phyloP scores from a whole-genome alignment of 2,888 invertebrate genomes.

The Leptinotarsa rubiginosa region DNA sequence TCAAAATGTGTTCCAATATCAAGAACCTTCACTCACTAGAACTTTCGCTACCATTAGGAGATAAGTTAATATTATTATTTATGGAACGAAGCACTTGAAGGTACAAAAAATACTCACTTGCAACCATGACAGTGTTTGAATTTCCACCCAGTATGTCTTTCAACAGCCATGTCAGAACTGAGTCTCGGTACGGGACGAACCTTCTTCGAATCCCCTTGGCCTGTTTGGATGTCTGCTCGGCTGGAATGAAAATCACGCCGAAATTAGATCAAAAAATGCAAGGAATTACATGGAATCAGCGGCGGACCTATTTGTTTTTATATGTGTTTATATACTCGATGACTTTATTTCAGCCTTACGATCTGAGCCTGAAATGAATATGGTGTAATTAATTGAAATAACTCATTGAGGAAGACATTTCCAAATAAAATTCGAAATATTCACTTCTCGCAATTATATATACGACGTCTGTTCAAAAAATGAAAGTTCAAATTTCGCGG shows the following conservation, averaged over 20 bases:
- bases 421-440: too few relatives aligned
- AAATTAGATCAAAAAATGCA: constrained; percentile 35
- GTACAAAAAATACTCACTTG: constrained; percentile 71
- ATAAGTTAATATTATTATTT: too few relatives aligned
- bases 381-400: too few relatives aligned
- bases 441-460: too few relatives aligned
- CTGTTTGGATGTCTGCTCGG: constrained; percentile 63
- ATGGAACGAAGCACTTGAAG: too few relatives aligned
- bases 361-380: not conserved
- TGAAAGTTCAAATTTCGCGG: too few relatives aligned
- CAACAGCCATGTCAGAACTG: constrained; percentile 83
- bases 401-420: too few relatives aligned
- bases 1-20: too few relatives aligned
- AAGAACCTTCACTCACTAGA: too few relatives aligned
- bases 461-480: too few relatives aligned
- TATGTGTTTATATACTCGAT: not conserved
- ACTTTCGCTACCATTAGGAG: too few relatives aligned
- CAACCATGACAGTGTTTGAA: constrained; percentile 82
- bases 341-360: not conserved
- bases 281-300: constrained; percentile 3
- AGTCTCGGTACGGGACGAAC: constrained; percentile 84
- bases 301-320: not conserved
- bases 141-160: constrained; percentile 86
- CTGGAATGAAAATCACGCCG: constrained; percentile 57
- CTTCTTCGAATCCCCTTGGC: constrained; percentile 58